phyloP scores from a whole-genome alignment of 2,113 vertebrate genomes.

The Thamnaconus septentrionalis region DNA sequence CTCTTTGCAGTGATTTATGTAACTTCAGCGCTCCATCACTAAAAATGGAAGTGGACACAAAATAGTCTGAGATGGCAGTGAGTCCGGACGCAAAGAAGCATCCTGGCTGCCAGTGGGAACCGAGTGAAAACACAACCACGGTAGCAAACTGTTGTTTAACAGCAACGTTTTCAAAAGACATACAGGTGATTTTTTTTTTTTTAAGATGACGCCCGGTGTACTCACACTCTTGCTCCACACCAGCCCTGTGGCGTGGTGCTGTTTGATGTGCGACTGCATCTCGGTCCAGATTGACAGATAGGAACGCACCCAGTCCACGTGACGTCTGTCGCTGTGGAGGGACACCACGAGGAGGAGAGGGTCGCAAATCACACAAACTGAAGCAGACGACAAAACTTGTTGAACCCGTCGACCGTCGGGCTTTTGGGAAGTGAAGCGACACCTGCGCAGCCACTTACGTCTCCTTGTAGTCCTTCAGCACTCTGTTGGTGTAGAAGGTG shows the following conservation, averaged over 20 bases:
- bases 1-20: constrained; percentile 50
- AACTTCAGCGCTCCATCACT: constrained; percentile 52
- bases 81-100: constrained; percentile 50
- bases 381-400: neutral
- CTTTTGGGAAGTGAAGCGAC: too few relatives aligned
- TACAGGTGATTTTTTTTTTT: neutral
- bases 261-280: constrained; percentile 92
- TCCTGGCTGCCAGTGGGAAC: constrained; percentile 40
- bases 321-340: constrained; percentile 82
- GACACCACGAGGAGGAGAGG: constrained; percentile 1
- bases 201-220: constrained; percentile 23
- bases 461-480: constrained; percentile 97
- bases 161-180: neutral
- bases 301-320: constrained; percentile 94
- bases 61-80: neutral
- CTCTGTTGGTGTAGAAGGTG: constrained; percentile 98
- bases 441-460: constrained; percentile 75
- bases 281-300: constrained; percentile 95
- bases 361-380: neutral
- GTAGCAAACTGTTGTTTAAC: constrained; percentile 27
- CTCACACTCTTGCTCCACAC: constrained; percentile 92
- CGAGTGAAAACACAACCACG: constrained; percentile 24
- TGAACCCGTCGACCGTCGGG: too few relatives aligned
- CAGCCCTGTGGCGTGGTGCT: constrained; percentile 91
- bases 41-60: constrained; percentile 65